Percentiles rank a stretch among this genome's conserved stretches.
Conservation (phyloP, 2,113 vertebrate species). For the Equus quagga region DNA sequence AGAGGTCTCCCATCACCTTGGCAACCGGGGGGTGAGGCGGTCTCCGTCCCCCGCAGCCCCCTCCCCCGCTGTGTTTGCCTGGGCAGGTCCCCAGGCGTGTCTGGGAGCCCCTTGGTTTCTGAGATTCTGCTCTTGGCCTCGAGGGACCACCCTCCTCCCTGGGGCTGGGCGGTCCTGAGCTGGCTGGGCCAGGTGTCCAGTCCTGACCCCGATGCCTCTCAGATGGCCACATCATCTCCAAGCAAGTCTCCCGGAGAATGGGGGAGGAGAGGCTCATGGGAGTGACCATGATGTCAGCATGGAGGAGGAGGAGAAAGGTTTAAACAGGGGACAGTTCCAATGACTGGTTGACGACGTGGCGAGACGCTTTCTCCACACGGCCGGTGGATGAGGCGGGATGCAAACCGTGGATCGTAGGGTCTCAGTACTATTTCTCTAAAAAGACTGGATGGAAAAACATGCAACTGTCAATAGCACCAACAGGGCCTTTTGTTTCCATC, state of each 20-base stretch:
- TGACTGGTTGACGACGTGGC: no score
- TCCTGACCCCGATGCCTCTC: neutral
- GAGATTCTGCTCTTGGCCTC: neutral
- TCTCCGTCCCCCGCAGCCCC: neutral
- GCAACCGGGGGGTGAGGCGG: neutral
- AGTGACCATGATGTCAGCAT: neutral
- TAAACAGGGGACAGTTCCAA: neutral
- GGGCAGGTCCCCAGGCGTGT: neutral
- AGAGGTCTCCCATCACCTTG: neutral
- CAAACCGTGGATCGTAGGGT: rapidly evolving
- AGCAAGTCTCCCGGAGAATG: neutral
- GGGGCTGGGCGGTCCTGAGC: rapidly evolving
- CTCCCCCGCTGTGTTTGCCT: neutral
- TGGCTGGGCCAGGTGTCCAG: neutral
- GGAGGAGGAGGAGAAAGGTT: no score
- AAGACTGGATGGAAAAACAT: no score
- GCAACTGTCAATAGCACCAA: rapidly evolving
- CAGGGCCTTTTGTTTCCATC: rapidly evolving
- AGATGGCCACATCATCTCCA: rapidly evolving
- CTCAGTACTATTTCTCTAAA: rapidly evolving
- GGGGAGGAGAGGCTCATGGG: rapidly evolving
- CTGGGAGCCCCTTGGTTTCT: neutral
- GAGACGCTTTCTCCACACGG: rapidly evolving
- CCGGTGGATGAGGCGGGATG: neutral
- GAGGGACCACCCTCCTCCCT: neutral